Base-by-base conservation (phyloP, 2,797 vertebrate species). In the Hippoglossus hippoglossus region DNA sequence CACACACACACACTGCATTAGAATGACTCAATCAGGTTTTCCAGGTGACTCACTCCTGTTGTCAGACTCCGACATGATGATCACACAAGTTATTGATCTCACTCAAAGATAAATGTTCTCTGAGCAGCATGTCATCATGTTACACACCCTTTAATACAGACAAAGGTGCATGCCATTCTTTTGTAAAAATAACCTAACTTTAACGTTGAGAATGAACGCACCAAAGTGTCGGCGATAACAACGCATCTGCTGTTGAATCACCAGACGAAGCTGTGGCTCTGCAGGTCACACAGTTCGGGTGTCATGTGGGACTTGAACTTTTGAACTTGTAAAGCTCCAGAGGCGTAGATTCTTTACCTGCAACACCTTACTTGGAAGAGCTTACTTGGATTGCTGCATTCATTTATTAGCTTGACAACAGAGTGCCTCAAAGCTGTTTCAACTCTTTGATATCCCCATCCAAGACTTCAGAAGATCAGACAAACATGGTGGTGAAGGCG, bases 271-370 rank as follows among this genome's bases (percentile, higher is more conserved):
- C 34, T 16, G 50, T 18, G 52, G 21, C 71, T 59, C 72, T 46
- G 58, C 21, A 61, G 73, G 80, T 87, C 77, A 63, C 18, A 18
- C 4, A 70, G 73, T 90, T 83, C 69, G 84, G 56, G 44, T 57
- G 67, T 78, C 66, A 71, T 16, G 41, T 59, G 67, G n/a, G 63
- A 77, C 77, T 75, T 85, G 66, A 88, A 89, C 86, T 89, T 60
- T 77, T 86, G 72, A 89, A 86, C 79, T 74, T n/a, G 19, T 28
- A 65, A 16, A 47, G 67, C 76, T 74, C 53, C 21, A 34, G 31
- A 79, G 73, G 63, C 57, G 72, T 49, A 66, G 61, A 76, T 69
- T 73, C n/a, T 80, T 78, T 47, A 83, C 75, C 75, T 82, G 60
- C 66, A 80, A 31, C 36, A 58, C 55, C 56, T 82, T 77, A 84